These are phyloP conservation scores for Salticus scenicus DNA, from an alignment of 2,888 invertebrate genomes.

Conservation along the genomic window DNA sequence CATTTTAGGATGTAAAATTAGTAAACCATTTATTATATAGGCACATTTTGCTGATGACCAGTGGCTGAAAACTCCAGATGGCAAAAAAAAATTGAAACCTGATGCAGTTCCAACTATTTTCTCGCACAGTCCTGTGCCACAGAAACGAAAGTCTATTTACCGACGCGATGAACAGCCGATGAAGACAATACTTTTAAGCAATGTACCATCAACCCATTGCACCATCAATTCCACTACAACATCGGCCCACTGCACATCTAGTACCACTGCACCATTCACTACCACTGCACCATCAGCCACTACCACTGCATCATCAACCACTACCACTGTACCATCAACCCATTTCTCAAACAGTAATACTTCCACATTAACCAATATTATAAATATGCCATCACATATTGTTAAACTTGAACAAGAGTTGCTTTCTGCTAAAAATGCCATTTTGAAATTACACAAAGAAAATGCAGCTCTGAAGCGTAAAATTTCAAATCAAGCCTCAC, in stretches of 20 bases:
- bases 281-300: no score
- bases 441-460: not conserved
- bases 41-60: conserved; percentile 26
- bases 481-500: not conserved
- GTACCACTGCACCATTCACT: not conserved
- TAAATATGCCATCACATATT: no score
- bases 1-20: not conserved
- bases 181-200: no score
- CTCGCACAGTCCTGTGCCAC: not conserved
- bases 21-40: not conserved
- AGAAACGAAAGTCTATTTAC: no score
- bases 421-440: no score
- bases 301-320: no score
- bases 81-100: not conserved
- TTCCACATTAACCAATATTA: no score
- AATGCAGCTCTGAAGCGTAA: not conserved
- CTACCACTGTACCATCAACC: no score
- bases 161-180: no score
- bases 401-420: no score
- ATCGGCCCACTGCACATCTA: not conserved
- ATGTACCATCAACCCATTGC: not conserved
- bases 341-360: no score
- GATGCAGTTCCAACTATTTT: not conserved
- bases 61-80: not conserved
- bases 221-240: not conserved